Conservation (phyloP, 1,140 invertebrate species). For the Elymnias hypermnestra region DNA sequence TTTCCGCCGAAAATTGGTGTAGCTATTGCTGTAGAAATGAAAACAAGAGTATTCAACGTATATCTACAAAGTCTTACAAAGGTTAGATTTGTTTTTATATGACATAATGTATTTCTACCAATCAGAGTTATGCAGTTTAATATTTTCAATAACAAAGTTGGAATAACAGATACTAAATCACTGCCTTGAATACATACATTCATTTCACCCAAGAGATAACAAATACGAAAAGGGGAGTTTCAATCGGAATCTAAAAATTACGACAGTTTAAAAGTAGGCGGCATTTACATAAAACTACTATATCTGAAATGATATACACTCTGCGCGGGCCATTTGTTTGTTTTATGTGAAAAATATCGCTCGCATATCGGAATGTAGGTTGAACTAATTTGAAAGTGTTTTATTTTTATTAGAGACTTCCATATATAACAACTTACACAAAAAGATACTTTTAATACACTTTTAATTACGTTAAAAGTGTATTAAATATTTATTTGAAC, state of each 20-base stretch:
- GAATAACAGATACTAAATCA: conserved; percentile 58
- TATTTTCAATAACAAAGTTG: conserved; percentile 23
- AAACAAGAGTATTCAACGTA: too few relatives aligned
- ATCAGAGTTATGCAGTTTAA: background rate
- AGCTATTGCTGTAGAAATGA: too few relatives aligned
- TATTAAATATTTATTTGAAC: too few relatives aligned
- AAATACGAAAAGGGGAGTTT: conserved; percentile 63
- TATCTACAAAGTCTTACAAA: too few relatives aligned
- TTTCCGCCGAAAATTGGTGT: too few relatives aligned
- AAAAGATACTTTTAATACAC: too few relatives aligned
- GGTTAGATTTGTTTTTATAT: too few relatives aligned
- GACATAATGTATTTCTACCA: too few relatives aligned
- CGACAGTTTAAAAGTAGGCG: conserved; percentile 73
- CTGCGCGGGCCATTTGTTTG: conserved; percentile 48
- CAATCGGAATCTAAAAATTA: conserved; percentile 74
- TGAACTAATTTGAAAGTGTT: conserved; percentile 18
- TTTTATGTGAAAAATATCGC: conserved; percentile 33
- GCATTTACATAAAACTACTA: conserved; percentile 73
- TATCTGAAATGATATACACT: conserved; percentile 63
- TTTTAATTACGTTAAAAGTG: too few relatives aligned
- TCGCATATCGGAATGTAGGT: conserved; percentile 17
- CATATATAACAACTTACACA: too few relatives aligned
- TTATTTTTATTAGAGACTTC: too few relatives aligned
- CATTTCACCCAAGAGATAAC: conserved; percentile 55
- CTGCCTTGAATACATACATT: conserved; percentile 60